A percentile compares a stretch with the other conserved stretches of the same genome.
phyloP scores from a whole-genome alignment of 2,113 vertebrate species.

The Grantiella picta region DNA sequence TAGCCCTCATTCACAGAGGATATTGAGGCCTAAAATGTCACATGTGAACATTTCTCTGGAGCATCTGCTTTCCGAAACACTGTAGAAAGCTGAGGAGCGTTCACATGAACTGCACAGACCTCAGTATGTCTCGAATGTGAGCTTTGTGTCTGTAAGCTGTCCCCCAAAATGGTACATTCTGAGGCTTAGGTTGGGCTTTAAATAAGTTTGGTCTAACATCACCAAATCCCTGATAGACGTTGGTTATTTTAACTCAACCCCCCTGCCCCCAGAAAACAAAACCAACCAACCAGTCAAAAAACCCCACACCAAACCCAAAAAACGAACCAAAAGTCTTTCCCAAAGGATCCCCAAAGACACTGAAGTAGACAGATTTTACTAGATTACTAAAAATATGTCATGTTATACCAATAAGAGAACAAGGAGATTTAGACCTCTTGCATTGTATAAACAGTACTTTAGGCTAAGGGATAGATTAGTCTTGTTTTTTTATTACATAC shows the following conservation, averaged over 20 bases:
- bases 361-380: background rate
- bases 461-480: background rate
- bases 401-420: background rate
- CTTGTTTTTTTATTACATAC: background rate
- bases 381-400: background rate
- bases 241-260: background rate
- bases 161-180: background rate
- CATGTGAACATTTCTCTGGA: background rate
- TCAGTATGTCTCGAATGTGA: background rate
- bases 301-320: background rate
- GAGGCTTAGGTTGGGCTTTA: background rate
- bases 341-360: background rate
- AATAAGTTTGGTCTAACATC: background rate
- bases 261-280: accelerated
- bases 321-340: accelerated
- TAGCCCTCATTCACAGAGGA: background rate
- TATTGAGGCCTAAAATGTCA: background rate
- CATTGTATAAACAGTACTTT: background rate
- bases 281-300: background rate
- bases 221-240: background rate
- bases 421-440: background rate
- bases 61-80: background rate
- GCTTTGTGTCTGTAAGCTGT: background rate
- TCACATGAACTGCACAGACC: background rate
- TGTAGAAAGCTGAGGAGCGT: background rate